Percentiles rank a stretch among this genome's conserved stretches.
Conservation (phyloP, 92 coral and sea anemone species). For the Phenganax marumi region DNA sequence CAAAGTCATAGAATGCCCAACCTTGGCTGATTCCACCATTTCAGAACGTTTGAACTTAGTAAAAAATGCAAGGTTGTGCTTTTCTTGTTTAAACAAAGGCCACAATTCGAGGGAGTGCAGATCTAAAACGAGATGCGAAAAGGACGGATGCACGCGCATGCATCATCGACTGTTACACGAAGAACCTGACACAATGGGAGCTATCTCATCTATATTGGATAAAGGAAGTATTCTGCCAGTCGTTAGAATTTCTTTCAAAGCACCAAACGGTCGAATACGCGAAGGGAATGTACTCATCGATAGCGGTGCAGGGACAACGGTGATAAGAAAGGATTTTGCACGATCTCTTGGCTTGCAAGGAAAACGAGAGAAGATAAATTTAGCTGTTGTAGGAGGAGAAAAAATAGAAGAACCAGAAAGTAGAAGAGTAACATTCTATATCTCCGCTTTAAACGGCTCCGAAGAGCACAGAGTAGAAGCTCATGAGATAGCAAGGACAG, state of each 20-base stretch:
- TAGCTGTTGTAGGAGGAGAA: slow-evolving; percentile 45
- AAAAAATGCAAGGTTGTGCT: neutral
- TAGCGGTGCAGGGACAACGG: slow-evolving; percentile 67
- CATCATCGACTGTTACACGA: no score
- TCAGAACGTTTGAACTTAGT: slow-evolving; percentile 1
- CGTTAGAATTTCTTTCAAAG: no score
- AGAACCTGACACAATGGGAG: no score
- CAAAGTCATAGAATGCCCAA: slow-evolving; percentile 42
- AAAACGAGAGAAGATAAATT: slow-evolving; percentile 22
- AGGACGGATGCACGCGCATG: no score
- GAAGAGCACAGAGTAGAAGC: slow-evolving; percentile 52
- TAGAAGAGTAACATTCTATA: slow-evolving; percentile 52
- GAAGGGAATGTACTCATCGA: slow-evolving; percentile 63
- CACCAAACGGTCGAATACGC: slow-evolving; percentile 13
- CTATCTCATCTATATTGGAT: no score
- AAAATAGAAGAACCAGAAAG: slow-evolving; percentile 16
- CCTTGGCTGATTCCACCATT: neutral
- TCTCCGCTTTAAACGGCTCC: slow-evolving; percentile 37
- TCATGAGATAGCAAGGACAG: no score
- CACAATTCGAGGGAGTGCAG: slow-evolving; percentile 49
- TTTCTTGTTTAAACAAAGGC: slow-evolving; percentile 16
- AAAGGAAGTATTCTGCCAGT: no score
- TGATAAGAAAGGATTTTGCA: slow-evolving; percentile 53
- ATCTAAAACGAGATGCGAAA: no score
- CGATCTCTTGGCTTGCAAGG: no score